These are phyloP conservation scores for Chelonus formosanus DNA, from an alignment of 2,888 invertebrate species.

Conservation along the genomic window DNA sequence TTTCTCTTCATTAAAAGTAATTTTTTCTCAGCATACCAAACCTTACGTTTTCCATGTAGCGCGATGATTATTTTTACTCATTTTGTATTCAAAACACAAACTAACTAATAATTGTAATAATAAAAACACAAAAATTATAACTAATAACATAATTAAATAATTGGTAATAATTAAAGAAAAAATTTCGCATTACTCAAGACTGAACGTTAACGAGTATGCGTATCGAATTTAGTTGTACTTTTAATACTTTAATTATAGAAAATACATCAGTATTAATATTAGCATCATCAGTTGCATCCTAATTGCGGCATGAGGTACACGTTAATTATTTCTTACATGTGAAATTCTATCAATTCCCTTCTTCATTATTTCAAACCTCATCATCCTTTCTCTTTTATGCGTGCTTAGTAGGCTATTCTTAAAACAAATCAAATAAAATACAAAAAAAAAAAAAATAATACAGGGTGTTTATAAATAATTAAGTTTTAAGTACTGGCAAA, in stretches of 20 bases:
- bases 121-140: no score
- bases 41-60: no score
- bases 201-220: conserved; percentile 35
- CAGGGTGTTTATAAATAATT: conserved; percentile 44
- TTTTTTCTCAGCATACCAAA: no score
- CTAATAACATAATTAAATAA: no score
- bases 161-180: background rate
- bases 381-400: conserved; percentile 30
- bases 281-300: conserved; percentile 32
- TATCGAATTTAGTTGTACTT: conserved; percentile 36
- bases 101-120: no score
- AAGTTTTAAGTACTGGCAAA: conserved; percentile 18
- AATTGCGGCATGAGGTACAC: conserved; percentile 31
- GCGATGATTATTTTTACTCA: no score
- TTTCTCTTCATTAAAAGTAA: no score
- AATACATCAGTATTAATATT: conserved; percentile 42
- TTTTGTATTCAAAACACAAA: no score
- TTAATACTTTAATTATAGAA: conserved; percentile 22
- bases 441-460: conserved; percentile 37
- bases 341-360: conserved; percentile 32
- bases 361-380: conserved; percentile 15
- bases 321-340: conserved; percentile 18
- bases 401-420: conserved; percentile 45
- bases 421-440: conserved; percentile 12
- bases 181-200: conserved; percentile 34